Conservation (phyloP, 2,888 invertebrate genomes). For the Leuctra nigra region DNA sequence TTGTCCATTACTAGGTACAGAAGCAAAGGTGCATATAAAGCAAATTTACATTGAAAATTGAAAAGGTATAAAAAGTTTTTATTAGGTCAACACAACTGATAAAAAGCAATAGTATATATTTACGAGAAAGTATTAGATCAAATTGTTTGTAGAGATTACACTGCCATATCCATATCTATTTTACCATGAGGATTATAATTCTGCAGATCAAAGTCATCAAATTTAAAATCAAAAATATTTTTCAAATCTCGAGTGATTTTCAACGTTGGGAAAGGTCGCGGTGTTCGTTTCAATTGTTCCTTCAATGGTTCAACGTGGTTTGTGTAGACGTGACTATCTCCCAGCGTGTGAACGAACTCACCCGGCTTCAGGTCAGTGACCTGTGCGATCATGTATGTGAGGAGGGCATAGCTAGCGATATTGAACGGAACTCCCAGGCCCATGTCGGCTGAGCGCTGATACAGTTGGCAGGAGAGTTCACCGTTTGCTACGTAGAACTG, state of each 20-base stretch:
- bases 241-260: slow-evolving; percentile 64
- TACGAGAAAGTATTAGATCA: too few relatives aligned
- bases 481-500: slow-evolving; percentile 87
- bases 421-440: slow-evolving; percentile 98
- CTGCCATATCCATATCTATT: slow-evolving; percentile 91
- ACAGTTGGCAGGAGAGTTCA: slow-evolving; percentile 84
- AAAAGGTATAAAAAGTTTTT: neutral
- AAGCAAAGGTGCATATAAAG: too few relatives aligned
- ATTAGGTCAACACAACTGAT: neutral
- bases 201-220: slow-evolving; percentile 77
- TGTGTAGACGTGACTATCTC: slow-evolving; percentile 91
- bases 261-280: slow-evolving; percentile 76
- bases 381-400: slow-evolving; percentile 95
- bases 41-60: neutral
- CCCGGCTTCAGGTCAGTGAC: slow-evolving; percentile 87
- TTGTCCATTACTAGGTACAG: too few relatives aligned
- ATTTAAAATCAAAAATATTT: slow-evolving; percentile 79
- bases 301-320: slow-evolving; percentile 82
- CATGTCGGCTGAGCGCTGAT: slow-evolving; percentile 97
- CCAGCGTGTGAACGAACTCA: slow-evolving; percentile 90
- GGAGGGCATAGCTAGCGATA: slow-evolving; percentile 90
- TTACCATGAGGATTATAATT: slow-evolving; percentile 84
- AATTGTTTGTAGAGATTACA: slow-evolving; percentile 48
- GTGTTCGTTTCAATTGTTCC: slow-evolving; percentile 70
- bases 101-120: too few relatives aligned